Base-by-base conservation (phyloP, 2,113 vertebrate species). In the Malurus cyaneus region DNA sequence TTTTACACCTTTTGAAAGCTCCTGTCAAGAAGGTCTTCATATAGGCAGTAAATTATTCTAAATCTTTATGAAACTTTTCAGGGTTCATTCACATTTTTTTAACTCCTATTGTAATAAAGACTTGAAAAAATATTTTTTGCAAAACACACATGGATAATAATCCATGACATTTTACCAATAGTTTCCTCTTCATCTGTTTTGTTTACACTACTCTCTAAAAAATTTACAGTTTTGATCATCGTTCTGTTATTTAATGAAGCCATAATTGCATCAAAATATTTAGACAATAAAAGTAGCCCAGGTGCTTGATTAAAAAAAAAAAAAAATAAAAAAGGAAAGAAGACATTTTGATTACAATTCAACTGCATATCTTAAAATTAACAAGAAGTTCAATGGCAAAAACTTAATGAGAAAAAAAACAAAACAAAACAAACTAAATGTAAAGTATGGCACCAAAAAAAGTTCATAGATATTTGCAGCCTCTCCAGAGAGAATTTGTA, bases 61-160 rank as follows among this genome's bases (percentile, higher is more conserved):
- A 60, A 69, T 23, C 7, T 53, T 65, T 60, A 52, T 44, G 24
- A 89, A 34, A 0, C 0, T 42, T 42, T 61, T 39, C 11, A 53
- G 24, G 2, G 18, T 34, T 4, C 14, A n/a, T 41, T 57, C 13
- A 18, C 2, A 56, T 76, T 91, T 64, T 50, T 12, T 47, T 11
- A 80, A 80, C 14, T 67, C 2, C 1, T 46, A 6, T 7, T 42
- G 6, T 52, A 59, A 42, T 4, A 54, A 56, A 76, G 20, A 61
- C 6, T 56, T 54, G 1, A 5, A 66, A 71, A 42, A 53, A 32
- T 5, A 5, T 29, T 61, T 61, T 71, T 60, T 72, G 50, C 16
- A 90, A 52, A 74, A 49, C 32, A 24, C 2, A 32, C 0, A 0
- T 47, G 5, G 8, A 15, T 29, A 70, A 65, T 42, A 42, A 91